A percentile compares a stretch with the other conserved stretches of the same genome.
These are phyloP conservation scores for Aethina tumida DNA, from an alignment of 1,140 invertebrate genomes.

Conservation along the genomic window DNA sequence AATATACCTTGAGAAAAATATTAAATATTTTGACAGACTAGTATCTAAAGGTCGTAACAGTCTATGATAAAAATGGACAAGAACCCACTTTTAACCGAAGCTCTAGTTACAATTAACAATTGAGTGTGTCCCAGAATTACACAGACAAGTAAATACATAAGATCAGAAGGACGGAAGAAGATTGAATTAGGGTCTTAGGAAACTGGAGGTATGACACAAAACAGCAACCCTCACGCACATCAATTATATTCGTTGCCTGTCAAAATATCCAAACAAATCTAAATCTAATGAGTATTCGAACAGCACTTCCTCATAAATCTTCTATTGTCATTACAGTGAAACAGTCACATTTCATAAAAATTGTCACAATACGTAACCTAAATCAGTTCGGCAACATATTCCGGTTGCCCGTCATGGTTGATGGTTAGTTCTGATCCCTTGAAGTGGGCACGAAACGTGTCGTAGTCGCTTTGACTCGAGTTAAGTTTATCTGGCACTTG, in stretches of 20 bases:
- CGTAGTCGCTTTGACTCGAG: constrained; percentile 26
- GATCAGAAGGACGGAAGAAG: no score
- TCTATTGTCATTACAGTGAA: constrained; percentile 12
- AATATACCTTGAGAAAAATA: no score
- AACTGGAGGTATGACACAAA: no score
- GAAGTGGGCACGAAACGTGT: constrained; percentile 28
- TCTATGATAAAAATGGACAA: no score
- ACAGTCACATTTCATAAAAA: constrained; percentile 4
- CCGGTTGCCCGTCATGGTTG: constrained; percentile 55
- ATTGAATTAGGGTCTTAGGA: no score
- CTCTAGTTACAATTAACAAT: no score
- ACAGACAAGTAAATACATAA: no score
- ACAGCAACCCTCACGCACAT: no score
- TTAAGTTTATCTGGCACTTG: constrained; percentile 45
- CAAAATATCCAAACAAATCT: not conserved
- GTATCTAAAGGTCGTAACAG: no score
- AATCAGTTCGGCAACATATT: constrained; percentile 58
- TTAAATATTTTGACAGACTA: no score
- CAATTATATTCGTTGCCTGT: constrained; percentile 1
- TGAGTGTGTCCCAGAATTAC: no score
- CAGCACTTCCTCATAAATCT: constrained; percentile 11
- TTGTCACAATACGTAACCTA: constrained; percentile 36
- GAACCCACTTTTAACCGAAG: no score
- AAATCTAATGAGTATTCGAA: constrained; percentile 4
- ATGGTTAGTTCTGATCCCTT: constrained; percentile 40